These are phyloP conservation scores for Pithys albifrons DNA, from an alignment of 2,113 vertebrate species.

Conservation along the genomic window DNA sequence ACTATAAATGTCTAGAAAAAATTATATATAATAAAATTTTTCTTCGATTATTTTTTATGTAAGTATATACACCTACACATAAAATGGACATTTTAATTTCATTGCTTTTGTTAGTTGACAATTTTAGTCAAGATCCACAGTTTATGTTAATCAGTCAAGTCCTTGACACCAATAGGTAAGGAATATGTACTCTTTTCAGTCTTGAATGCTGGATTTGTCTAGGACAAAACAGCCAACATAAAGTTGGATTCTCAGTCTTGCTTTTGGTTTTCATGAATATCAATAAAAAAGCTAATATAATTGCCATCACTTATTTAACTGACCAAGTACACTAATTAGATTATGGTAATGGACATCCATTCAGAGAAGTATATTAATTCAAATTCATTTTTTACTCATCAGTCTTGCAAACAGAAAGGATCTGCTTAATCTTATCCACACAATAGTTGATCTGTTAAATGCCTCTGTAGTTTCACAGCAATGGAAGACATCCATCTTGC, in stretches of 20 bases:
- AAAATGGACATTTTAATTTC: not conserved
- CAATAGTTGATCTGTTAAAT: not conserved
- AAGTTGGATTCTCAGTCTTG: not conserved
- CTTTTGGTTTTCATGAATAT: not conserved
- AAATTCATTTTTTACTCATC: not conserved
- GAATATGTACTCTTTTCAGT: fast-evolving
- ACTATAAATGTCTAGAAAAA: not conserved
- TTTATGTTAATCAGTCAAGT: not conserved
- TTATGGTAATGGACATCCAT: not conserved
- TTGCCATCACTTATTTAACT: not conserved
- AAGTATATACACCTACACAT: not conserved
- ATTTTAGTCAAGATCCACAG: not conserved
- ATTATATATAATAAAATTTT: not conserved
- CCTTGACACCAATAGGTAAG: not conserved
- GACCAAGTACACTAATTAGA: not conserved
- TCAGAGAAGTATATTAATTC: not conserved
- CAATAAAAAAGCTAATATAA: not conserved
- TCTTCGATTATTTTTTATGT: not conserved
- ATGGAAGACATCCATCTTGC: not conserved
- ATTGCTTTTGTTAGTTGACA: not conserved
- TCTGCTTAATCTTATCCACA: not conserved
- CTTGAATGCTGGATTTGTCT: not conserved
- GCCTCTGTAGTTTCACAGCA: not conserved
- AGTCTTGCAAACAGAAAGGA: not conserved
- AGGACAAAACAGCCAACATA: not conserved